A percentile compares a stretch with the other conserved stretches of the same genome.
phyloP scores from a whole-genome alignment of 2,797 vertebrate genomes.

The Salarias fasciatus region DNA sequence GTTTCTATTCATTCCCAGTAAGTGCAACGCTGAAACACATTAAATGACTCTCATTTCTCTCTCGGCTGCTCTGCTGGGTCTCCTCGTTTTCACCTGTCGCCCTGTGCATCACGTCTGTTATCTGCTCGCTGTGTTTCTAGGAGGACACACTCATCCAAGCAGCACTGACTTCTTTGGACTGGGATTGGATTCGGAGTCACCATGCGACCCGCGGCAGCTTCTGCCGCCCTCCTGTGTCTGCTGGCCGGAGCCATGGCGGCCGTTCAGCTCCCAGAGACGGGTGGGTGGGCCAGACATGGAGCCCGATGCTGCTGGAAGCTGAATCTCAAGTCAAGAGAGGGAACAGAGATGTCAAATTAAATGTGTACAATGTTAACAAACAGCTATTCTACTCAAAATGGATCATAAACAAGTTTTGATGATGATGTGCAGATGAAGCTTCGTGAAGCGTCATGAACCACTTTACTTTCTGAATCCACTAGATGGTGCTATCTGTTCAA shows the following conservation, averaged over 20 bases:
- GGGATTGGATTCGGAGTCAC: conserved; percentile 14
- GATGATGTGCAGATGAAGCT: too few relatives aligned
- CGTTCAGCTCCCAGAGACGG: conserved; percentile 51
- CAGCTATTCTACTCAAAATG: too few relatives aligned
- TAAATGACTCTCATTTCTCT: neutral
- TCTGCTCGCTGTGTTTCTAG: conserved; percentile 24
- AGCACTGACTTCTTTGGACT: conserved; percentile 17
- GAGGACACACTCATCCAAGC: conserved; percentile 28
- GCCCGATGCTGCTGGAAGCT: neutral
- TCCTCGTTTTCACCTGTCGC: neutral
- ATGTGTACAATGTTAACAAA: too few relatives aligned
- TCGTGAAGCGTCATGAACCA: too few relatives aligned
- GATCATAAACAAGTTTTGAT: too few relatives aligned
- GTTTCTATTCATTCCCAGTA: neutral
- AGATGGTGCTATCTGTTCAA: too few relatives aligned
- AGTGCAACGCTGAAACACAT: neutral
- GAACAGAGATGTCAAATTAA: neutral
- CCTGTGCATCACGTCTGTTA: neutral
- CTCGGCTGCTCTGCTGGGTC: neutral
- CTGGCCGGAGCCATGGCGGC: conserved; percentile 50
- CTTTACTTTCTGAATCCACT: too few relatives aligned
- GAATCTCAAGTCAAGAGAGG: conserved; percentile 3
- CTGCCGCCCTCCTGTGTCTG: conserved; percentile 56
- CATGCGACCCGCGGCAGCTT: conserved; percentile 59
- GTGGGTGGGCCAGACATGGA: conserved; percentile 46